A percentile compares a stretch with the other conserved stretches of the same genome.
Conservation (phyloP, 2,888 invertebrate species). For the Anorthoa munda region DNA sequence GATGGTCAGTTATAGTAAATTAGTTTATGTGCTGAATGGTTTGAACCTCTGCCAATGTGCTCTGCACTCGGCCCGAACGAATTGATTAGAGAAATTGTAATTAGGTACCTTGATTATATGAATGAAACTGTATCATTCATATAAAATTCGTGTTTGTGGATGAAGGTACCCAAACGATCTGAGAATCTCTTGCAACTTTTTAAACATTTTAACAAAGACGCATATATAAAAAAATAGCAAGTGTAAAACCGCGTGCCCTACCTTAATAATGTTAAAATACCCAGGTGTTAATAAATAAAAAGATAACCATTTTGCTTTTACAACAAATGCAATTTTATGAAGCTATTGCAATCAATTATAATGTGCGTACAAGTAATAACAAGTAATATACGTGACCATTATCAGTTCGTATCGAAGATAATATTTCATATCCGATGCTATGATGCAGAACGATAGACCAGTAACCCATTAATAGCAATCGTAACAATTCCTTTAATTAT, state of each 20-base stretch:
- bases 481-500: constrained; percentile 26
- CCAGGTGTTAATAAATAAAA: not conserved
- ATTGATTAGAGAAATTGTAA: constrained; percentile 61
- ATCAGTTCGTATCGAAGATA: constrained; percentile 58
- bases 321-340: constrained; percentile 2
- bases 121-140: constrained; percentile 58
- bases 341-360: constrained; percentile 17
- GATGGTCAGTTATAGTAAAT: constrained; percentile 61
- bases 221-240: no score
- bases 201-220: not conserved
- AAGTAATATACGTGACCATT: constrained; percentile 17
- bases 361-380: constrained; percentile 1
- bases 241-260: not conserved
- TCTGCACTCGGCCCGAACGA: constrained; percentile 52
- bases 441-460: constrained; percentile 58
- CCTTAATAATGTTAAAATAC: not conserved
- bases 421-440: constrained; percentile 57
- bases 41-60: constrained; percentile 67
- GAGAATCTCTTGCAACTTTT: not conserved
- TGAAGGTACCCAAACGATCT: not conserved
- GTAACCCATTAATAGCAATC: constrained; percentile 26
- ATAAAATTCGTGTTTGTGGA: constrained; percentile 11
- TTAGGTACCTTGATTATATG: constrained; percentile 52
- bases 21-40: constrained; percentile 58
- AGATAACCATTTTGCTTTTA: not conserved